These are phyloP conservation scores for Lutjanus erythropterus DNA, from an alignment of 2,113 vertebrate species.

Conservation along the genomic window DNA sequence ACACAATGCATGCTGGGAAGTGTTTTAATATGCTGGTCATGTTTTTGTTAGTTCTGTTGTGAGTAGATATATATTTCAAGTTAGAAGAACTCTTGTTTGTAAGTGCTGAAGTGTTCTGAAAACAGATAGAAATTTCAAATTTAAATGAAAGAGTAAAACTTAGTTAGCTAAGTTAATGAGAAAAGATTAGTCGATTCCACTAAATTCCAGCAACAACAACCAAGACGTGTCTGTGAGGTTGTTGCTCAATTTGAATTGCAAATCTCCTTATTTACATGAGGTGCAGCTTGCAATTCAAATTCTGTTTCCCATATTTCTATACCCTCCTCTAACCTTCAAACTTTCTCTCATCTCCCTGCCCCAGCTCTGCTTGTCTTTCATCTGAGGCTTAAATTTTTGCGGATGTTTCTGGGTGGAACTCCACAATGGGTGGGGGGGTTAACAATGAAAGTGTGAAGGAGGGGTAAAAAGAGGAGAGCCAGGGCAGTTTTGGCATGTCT, in stretches of 20 bases:
- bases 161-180: no score
- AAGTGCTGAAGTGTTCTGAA: no score
- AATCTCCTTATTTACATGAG: slow-evolving; percentile 65
- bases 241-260: slow-evolving; percentile 67
- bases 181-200: no score
- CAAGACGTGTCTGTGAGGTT: neutral
- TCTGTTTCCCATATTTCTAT: slow-evolving; percentile 29
- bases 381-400: slow-evolving; percentile 15
- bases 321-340: slow-evolving; percentile 15
- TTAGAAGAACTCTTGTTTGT: no score
- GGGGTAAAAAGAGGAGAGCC: slow-evolving; percentile 5
- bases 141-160: no score
- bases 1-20: no score
- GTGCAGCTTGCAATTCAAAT: slow-evolving; percentile 53
- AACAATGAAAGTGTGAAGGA: slow-evolving; percentile 2
- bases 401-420: neutral
- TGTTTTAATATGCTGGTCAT: no score
- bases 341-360: neutral
- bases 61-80: no score
- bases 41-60: no score
- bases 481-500: slow-evolving; percentile 19
- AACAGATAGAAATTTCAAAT: no score
- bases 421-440: slow-evolving; percentile 1
- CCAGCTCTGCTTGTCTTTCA: slow-evolving; percentile 8
- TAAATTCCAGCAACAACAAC: no score